Percentiles rank a stretch among this genome's conserved stretches.
phyloP scores from a whole-genome alignment of 2,797 vertebrate species.

The Sebastes trivittatus region DNA sequence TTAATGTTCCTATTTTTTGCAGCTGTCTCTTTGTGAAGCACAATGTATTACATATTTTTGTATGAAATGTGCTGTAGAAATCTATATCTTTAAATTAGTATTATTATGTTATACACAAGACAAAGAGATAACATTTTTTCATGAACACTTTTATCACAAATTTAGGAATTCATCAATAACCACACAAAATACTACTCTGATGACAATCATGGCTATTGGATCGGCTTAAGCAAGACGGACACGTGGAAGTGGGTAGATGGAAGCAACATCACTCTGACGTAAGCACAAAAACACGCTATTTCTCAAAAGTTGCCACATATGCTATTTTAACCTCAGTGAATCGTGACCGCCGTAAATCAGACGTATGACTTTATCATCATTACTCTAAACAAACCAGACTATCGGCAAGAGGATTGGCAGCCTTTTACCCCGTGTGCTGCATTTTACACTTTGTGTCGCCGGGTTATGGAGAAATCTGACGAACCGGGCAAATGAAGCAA shows the following conservation, averaged over 20 bases:
- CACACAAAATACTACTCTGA: background rate
- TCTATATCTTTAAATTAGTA: background rate
- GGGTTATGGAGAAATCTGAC: background rate
- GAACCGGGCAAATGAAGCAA: background rate
- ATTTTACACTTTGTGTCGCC: background rate
- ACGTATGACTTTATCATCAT: background rate
- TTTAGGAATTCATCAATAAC: slow-evolving; percentile 76
- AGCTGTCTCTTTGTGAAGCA: background rate
- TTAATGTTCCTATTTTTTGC: background rate
- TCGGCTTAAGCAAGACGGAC: slow-evolving; percentile 32
- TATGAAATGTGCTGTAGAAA: background rate
- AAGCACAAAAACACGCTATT: background rate
- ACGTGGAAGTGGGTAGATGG: slow-evolving; percentile 57
- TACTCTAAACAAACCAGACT: background rate
- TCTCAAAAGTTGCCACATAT: background rate
- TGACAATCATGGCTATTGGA: slow-evolving; percentile 64
- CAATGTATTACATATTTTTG: background rate
- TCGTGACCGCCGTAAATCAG: background rate
- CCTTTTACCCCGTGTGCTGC: background rate
- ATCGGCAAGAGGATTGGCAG: background rate
- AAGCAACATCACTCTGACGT: slow-evolving; percentile 31
- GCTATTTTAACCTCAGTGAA: background rate
- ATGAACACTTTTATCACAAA: background rate
- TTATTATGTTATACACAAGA: background rate
- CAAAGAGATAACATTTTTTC: background rate